A percentile compares a stretch with the other conserved stretches of the same genome.
phyloP scores from a whole-genome alignment of 2,797 vertebrate genomes.

The Girardinus metallicus region DNA sequence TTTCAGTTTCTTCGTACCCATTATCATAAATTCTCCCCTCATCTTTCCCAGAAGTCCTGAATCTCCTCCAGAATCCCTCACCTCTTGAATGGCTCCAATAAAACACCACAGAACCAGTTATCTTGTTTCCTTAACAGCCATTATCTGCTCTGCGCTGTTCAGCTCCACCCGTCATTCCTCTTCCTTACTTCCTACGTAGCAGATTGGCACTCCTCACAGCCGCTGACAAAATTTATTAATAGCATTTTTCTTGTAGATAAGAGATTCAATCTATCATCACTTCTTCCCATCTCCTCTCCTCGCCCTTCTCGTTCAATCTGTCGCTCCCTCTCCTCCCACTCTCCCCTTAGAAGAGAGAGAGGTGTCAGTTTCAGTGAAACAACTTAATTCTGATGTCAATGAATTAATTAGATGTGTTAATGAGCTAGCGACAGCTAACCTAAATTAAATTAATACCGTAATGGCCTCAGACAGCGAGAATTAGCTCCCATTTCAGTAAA shows the following conservation, averaged over 20 bases:
- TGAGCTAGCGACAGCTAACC: slow-evolving; percentile 98
- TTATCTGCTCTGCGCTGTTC: slow-evolving; percentile 12
- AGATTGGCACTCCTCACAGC: slow-evolving; percentile 68
- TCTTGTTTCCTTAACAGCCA: slow-evolving; percentile 16
- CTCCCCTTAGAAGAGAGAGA: slow-evolving; percentile 81
- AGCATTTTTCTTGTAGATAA: slow-evolving; percentile 63
- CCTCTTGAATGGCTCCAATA: not conserved
- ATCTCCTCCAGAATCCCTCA: slow-evolving; percentile 4
- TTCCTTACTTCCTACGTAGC: slow-evolving; percentile 50
- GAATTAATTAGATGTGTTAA: slow-evolving; percentile 99
- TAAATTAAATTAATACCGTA: slow-evolving; percentile 99
- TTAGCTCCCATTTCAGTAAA: slow-evolving; percentile 99
- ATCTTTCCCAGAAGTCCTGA: not conserved
- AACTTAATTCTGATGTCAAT: slow-evolving; percentile 99
- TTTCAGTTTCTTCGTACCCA: not conserved
- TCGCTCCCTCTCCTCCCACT: slow-evolving; percentile 67
- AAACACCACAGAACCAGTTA: slow-evolving; percentile 6
- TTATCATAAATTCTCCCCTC: not conserved
- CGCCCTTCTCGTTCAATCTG: slow-evolving; percentile 67
- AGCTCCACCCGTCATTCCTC: slow-evolving; percentile 22
- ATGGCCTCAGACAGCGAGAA: slow-evolving; percentile 99
- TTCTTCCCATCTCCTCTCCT: slow-evolving; percentile 58
- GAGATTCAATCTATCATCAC: slow-evolving; percentile 81
- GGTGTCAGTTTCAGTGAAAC: slow-evolving; percentile 99
- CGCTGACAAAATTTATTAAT: slow-evolving; percentile 71